Base-by-base conservation (phyloP, 2,888 invertebrate genomes). In the Automeris io region DNA sequence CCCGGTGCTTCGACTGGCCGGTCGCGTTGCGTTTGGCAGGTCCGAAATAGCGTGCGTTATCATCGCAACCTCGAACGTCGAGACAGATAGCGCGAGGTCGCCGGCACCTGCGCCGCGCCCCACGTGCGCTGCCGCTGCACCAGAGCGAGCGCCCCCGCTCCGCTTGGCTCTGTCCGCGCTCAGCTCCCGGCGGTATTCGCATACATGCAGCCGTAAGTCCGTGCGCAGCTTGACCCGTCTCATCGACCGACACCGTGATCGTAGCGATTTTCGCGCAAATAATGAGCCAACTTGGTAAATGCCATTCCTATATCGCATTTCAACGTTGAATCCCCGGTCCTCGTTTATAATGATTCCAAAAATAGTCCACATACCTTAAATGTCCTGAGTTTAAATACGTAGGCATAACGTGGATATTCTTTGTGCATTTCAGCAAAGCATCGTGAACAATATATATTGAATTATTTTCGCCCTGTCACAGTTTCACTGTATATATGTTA, bases 41-140 rank as follows among this genome's bases (percentile, higher is more conserved):
- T 77, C 72, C 49, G 64, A 81, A 81, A 81, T 81, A 83, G 78
- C 74, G 74, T 76, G 69, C 75, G 82, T 85, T 85, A 85, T 85
- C 85, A 82, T 65, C 69, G 71, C 74, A 79, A 78, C 81, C 77
- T 80, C 85, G 81, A 67, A 62, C 69, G 76, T 69, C 77, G 79
- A 76, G 78, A 77, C 80, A 79, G 81, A 78, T 79, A 80, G 76
- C 63, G 79, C 76, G 85, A 85, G 81, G 81, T 80, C 81, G 79
- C 63, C 78, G 80, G 76, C 82, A 82, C 83, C 81, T 74, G 76
- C 63, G 54, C 54, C 54, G 60, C 70, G 62, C 66, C 66, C 75
- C 77, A 79, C 78, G 81, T 81, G 82, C 71, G 64, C 62, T 63
- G 52, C 44, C 56, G 54, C 57, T 70, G 74, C 77, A 71, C 53